Conservation (phyloP, 1,140 invertebrate genomes). For the Leptopilina boulardi region DNA sequence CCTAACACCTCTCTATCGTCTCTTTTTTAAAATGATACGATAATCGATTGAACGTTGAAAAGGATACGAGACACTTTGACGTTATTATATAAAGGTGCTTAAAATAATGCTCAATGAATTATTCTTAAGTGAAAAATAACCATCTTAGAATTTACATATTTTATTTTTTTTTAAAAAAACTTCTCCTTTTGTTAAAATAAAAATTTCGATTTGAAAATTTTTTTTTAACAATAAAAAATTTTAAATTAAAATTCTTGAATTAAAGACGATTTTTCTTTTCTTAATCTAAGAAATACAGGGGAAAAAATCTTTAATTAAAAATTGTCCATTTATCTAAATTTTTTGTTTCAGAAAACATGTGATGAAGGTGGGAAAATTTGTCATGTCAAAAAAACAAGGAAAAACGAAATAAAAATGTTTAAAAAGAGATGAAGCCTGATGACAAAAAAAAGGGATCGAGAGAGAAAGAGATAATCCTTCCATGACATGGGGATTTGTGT, state of each 20-base stretch:
- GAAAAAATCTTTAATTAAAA: too few species aligned
- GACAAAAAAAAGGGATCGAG: conserved; percentile 12
- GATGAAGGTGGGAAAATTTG: not conserved
- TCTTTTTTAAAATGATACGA: not conserved
- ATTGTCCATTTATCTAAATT: too few species aligned
- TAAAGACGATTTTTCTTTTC: too few species aligned
- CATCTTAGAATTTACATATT: too few species aligned
- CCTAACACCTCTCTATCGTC: not conserved
- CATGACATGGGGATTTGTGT: conserved; percentile 9
- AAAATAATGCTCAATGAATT: not conserved
- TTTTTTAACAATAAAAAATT: too few species aligned
- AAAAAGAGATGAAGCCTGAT: not conserved
- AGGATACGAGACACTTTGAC: not conserved
- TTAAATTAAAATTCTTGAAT: too few species aligned
- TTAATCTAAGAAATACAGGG: too few species aligned
- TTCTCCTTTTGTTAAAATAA: too few species aligned
- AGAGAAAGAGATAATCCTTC: conserved; percentile 5
- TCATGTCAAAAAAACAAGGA: not conserved
- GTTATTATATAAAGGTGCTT: not conserved
- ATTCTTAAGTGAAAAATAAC: not conserved
- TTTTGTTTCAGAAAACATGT: not conserved
- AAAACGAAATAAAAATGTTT: not conserved
- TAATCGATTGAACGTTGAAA: not conserved
- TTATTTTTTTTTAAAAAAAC: too few species aligned
- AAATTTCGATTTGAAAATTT: too few species aligned